Evolutionary conservation across 2,797 vertebrate species (phyloP), one percentile per base, ranked within the genome.

Genomic region (Anomalospiza imberbis): DNA sequence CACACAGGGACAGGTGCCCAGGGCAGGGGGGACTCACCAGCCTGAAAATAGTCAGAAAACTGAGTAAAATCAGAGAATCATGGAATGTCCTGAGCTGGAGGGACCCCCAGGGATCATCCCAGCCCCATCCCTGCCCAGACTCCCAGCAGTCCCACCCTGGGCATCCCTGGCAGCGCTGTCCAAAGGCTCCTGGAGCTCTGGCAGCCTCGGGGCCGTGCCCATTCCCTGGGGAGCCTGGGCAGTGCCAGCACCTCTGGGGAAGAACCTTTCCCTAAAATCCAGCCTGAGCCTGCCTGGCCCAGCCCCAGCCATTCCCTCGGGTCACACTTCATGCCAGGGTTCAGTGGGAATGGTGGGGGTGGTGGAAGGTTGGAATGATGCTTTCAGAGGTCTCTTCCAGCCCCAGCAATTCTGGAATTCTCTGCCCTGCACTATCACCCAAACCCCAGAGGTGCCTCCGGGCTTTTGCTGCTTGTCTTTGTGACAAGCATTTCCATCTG

Each of bases 341-440:
- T 55, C 2, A 13, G 18, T 29, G 47, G 72, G 29, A 36, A 12
- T 9, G 55, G 8, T 54, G 47, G 48, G 25, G 34, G 0, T 9
- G 45, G 2, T 17, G 21, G 18, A 15, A 50, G 32, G 36, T 4
- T 72, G 67, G 17, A 17, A n/a, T 34, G 29, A 18, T 10, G 53
- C 53, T 2, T 6, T 2, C 0, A 7, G 53, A 47, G 29, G 1
- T 3, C 29, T 53, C 25, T 18, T 12, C 25, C 53, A 31, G 3
- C 40, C 29, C 17, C 2, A 9, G 1, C 0, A 1, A 7, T 22
- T 42, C 34, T 13, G 34, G 32, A 5, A 54, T 31, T 34, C 48
- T 42, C 62, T 42, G 34, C 31, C 16, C 55, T 15, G 36, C 22
- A 1, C 53, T 76, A 7, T 0, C 91, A 58, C 32, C 79, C 34